Conservation (phyloP, 2,888 invertebrate species). For the Rhamphomyia laevipes region DNA sequence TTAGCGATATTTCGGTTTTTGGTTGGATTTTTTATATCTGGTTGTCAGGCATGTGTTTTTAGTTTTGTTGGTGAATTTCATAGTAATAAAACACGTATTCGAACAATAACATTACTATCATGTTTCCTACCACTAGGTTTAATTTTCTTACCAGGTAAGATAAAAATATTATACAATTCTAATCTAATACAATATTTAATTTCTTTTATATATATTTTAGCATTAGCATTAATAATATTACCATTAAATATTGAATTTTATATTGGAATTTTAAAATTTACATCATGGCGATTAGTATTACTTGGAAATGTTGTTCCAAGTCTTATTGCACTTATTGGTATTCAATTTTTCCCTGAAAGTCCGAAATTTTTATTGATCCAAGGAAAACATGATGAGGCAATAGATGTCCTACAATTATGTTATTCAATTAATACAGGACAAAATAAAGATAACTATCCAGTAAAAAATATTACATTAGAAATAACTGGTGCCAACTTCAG, state of each 20-base stretch:
- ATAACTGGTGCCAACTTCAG: conserved; percentile 24
- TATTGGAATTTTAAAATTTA: conserved; percentile 44
- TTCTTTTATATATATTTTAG: conserved; percentile 33
- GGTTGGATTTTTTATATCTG: conserved; percentile 47
- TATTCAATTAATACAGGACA: conserved; percentile 43
- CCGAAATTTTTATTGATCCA: conserved; percentile 62
- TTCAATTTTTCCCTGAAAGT: conserved; percentile 58
- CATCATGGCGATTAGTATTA: conserved; percentile 66
- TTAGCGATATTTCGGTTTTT: conserved; percentile 50
- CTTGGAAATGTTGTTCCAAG: conserved; percentile 53
- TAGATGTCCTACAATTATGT: conserved; percentile 47
- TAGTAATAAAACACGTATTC: conserved; percentile 38
- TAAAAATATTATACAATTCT: background rate
- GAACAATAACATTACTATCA: conserved; percentile 45
- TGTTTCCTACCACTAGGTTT: conserved; percentile 45
- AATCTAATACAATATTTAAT: background rate
- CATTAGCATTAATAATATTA: conserved; percentile 55
- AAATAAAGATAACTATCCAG: conserved; percentile 40
- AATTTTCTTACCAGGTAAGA: conserved; percentile 43
- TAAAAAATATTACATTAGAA: conserved; percentile 27
- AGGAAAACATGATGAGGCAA: conserved; percentile 46
- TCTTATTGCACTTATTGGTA: conserved; percentile 45
- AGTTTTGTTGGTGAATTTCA: conserved; percentile 50
- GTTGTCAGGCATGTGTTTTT: conserved; percentile 44
- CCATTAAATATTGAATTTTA: conserved; percentile 43